Evolutionary conservation across 2,797 vertebrate species (phyloP).

Genomic region (Bovichtus diacanthus): DNA sequence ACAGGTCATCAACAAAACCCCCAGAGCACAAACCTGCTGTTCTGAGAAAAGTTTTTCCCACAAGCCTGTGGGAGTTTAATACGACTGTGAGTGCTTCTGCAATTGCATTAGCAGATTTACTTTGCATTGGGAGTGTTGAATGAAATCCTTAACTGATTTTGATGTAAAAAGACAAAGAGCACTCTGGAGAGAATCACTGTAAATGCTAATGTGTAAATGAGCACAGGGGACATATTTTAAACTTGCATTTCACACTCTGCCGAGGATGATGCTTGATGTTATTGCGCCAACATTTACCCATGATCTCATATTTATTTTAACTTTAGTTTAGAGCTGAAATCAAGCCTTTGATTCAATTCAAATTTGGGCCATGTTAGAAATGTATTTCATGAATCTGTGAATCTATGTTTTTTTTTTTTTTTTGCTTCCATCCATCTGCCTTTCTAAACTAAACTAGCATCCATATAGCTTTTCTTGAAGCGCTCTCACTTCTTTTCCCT

Average conservation of each 20-base stretch:
- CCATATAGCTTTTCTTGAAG: neutral
- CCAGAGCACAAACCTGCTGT: conserved; percentile 42
- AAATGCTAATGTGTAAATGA: conserved; percentile 63
- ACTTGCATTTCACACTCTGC: conserved; percentile 29
- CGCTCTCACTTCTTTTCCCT: neutral
- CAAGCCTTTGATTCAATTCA: conserved; percentile 22
- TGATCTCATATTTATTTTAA: conserved; percentile 31
- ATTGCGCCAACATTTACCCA: conserved; percentile 20
- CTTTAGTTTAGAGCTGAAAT: conserved; percentile 1
- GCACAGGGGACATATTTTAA: conserved; percentile 40
- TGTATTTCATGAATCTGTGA: neutral
- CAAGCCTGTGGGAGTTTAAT: conserved; percentile 55
- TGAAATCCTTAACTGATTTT: conserved; percentile 63
- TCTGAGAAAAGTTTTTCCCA: conserved; percentile 30
- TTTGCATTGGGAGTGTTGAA: conserved; percentile 42
- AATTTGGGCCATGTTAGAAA: conserved; percentile 13
- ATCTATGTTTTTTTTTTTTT: conserved; percentile 1
- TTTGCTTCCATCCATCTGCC: neutral
- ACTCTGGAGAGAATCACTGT: conserved; percentile 57
- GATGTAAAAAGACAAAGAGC: conserved; percentile 52
- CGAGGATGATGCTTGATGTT: conserved; percentile 34
- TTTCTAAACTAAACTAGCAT: neutral
- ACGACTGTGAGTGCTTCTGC: conserved; percentile 41
- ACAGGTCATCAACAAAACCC: conserved; percentile 43
- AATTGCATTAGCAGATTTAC: conserved; percentile 58